Evolutionary conservation across 2,797 vertebrate genomes (phyloP).

Genomic region (Enteromius paludinosus): DNA sequence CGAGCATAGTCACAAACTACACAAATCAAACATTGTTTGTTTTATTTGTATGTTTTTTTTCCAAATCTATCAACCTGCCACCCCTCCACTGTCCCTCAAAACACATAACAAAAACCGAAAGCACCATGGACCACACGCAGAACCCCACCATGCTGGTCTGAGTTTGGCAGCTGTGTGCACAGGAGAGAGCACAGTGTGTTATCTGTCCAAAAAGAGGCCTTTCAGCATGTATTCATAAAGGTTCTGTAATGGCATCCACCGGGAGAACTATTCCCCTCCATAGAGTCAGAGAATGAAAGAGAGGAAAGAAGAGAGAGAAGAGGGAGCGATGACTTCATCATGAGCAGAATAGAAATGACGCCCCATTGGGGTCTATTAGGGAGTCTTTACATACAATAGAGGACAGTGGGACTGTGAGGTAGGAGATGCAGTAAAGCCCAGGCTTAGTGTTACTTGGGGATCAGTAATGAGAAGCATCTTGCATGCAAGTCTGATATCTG

Average conservation of each 20-base stretch:
- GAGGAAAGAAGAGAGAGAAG: constrained; percentile 51
- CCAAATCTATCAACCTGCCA: neutral
- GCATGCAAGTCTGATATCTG: constrained; percentile 47
- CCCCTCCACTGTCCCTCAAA: neutral
- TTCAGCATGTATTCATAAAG: constrained; percentile 83
- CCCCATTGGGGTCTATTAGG: constrained; percentile 84
- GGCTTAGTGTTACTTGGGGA: constrained; percentile 59
- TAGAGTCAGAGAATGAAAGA: constrained; percentile 44
- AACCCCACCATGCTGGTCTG: constrained; percentile 8
- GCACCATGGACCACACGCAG: constrained; percentile 23
- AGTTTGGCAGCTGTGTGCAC: constrained; percentile 24
- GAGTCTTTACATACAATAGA: constrained; percentile 75
- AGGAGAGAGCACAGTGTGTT: constrained; percentile 13
- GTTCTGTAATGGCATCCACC: constrained; percentile 82
- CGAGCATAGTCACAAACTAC: neutral
- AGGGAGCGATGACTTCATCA: constrained; percentile 75
- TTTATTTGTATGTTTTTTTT: neutral
- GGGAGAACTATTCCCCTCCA: constrained; percentile 74
- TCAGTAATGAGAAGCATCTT: constrained; percentile 58
- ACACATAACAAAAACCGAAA: neutral
- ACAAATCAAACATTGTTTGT: neutral
- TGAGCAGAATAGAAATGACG: constrained; percentile 79
- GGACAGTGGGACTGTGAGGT: constrained; percentile 65
- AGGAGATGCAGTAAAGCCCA: constrained; percentile 63
- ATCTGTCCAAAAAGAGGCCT: constrained; percentile 60